Base-by-base conservation (phyloP, 2,113 vertebrate species). In the Leptobrachium leishanense region DNA sequence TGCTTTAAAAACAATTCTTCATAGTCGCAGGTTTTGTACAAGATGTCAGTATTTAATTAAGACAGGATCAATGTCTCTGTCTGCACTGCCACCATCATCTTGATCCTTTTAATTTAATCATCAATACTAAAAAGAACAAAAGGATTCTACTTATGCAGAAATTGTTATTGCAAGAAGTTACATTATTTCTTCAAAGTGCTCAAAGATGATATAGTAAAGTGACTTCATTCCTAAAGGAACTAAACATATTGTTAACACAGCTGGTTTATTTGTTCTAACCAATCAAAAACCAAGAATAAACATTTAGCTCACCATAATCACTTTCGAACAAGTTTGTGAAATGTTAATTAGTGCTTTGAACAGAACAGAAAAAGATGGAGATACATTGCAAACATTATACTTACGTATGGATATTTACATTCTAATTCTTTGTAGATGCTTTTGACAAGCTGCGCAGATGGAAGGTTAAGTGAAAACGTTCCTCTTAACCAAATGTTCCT, bases 401-500 rank as follows among this genome's bases (percentile, higher is more conserved):
- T 15, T 59, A 59, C 46, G 46, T 50, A 59, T 2, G 55, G 4
- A 12, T 59, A 59, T 59, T 59, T 46, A 50, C 4, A 41, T 44
- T 39, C 42, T 46, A 74, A 41, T 81, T 41, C 31, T 68, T 7
- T 46, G 55, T 15, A 67, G 68, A 79, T 83, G 82, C 46, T 82
- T 81, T 59, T 85, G 79, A 81, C 81, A 64, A 74, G 76, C 43
- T 8, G 62, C 67, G 42, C 5, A 74, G 65, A 43, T 84, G 64
- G 81, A 86, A 83, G 81, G 40, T 71, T 79, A 82, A 54, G 39
- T 13, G 53, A 72, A 87, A 83, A 31, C 40, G 44, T 79, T 62
- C 64, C 84, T 82, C 42, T 72, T 76, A 86, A 84, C 41, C 69
- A 82, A 86, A 83, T 10, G 1, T 65, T 39, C 68, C 39, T 74